A percentile compares a stretch with the other conserved stretches of the same genome.
Evolutionary conservation across 2,797 vertebrate genomes (phyloP).

Genomic region (Ctenopoma multispine): DNA sequence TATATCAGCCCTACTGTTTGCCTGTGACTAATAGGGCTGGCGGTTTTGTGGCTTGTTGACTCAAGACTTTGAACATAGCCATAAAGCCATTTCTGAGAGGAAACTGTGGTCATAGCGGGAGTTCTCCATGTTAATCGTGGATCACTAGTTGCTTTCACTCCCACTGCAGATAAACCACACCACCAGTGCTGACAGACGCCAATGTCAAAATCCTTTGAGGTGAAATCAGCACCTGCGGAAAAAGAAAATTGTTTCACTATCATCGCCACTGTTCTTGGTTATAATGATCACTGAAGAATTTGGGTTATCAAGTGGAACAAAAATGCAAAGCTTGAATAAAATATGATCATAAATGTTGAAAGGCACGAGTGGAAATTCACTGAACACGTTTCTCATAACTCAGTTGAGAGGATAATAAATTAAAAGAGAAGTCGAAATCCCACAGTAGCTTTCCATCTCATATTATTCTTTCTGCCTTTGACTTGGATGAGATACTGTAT

Average conservation of each 20-base stretch:
- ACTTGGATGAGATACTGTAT: conserved; percentile 51
- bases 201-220: conserved; percentile 60
- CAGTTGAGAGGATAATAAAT: conserved; percentile 61
- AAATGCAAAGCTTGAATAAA: conserved; percentile 25
- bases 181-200: conserved; percentile 56
- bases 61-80: conserved; percentile 78
- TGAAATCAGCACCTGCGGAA: conserved; percentile 72
- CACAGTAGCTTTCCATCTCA: conserved; percentile 63
- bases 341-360: conserved; percentile 36
- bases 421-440: conserved; percentile 56
- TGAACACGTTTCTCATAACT: conserved; percentile 53
- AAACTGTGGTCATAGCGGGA: conserved; percentile 83
- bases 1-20: conserved; percentile 60
- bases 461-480: conserved; percentile 50
- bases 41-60: conserved; percentile 78
- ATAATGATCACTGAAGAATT: conserved; percentile 34
- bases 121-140: conserved; percentile 81
- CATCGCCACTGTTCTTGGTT: conserved; percentile 30
- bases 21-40: conserved; percentile 77
- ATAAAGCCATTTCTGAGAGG: conserved; percentile 78
- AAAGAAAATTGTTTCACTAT: conserved; percentile 52
- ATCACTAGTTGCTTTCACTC: conserved; percentile 79
- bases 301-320: conserved; percentile 8
- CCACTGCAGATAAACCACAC: conserved; percentile 76
- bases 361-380: conserved; percentile 52